Evolutionary conservation across 2,888 invertebrate species (phyloP).

Genomic region (Caenorhabditis wallacei): DNA sequence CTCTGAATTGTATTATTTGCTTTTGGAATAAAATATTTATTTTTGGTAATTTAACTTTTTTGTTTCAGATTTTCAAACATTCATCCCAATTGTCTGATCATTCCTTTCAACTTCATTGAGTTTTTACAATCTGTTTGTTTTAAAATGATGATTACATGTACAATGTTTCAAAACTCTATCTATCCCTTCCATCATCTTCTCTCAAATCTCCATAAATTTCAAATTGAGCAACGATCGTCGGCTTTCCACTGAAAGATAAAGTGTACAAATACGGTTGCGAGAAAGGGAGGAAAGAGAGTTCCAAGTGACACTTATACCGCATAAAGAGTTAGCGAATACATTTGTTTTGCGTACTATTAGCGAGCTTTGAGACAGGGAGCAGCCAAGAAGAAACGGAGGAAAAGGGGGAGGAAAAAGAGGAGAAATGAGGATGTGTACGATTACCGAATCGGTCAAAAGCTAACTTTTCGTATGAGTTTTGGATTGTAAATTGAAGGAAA

Average conservation of each 20-base stretch:
- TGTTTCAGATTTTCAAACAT: no score
- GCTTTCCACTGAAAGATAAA: slow-evolving; percentile 37
- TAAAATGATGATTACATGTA: no score
- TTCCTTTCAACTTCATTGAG: no score
- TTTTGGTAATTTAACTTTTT: no score
- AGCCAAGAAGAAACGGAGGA: slow-evolving; percentile 12
- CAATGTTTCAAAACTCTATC: no score
- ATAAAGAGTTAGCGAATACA: slow-evolving; percentile 54
- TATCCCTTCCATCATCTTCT: background rate
- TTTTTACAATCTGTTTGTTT: no score
- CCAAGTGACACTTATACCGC: slow-evolving; percentile 63
- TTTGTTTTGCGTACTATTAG: slow-evolving; percentile 63
- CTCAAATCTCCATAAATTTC: background rate
- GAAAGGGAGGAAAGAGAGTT: slow-evolving; percentile 36
- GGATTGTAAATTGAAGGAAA: no score
- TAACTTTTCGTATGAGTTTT: slow-evolving; percentile 2
- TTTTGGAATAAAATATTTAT: no score
- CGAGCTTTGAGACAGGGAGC: slow-evolving; percentile 28
- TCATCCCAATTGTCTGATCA: no score
- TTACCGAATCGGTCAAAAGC: slow-evolving; percentile 27
- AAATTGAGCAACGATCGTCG: background rate
- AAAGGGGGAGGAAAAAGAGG: background rate
- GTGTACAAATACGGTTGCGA: slow-evolving; percentile 51
- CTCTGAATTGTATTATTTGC: no score
- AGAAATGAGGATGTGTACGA: slow-evolving; percentile 44